Percentiles rank a stretch among this genome's conserved stretches.
Conservation (phyloP, 2,797 vertebrate species). For the Poliocrania exsul region DNA sequence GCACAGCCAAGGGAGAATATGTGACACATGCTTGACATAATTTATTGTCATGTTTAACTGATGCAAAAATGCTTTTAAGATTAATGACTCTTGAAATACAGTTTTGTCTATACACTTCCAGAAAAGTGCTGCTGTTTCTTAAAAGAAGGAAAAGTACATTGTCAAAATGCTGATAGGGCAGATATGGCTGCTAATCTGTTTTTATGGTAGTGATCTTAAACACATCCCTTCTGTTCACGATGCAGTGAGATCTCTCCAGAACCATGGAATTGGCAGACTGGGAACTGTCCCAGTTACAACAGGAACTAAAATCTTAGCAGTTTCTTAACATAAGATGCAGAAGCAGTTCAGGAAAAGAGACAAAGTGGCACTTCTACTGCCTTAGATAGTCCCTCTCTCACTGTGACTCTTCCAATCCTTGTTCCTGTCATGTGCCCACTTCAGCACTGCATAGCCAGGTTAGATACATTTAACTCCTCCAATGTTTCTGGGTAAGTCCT, state of each 20-base stretch:
- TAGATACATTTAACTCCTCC: background rate
- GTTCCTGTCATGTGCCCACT: background rate
- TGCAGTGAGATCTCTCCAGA: background rate
- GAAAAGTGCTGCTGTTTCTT: background rate
- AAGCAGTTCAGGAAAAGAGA: background rate
- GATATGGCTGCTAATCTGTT: background rate
- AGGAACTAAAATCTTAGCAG: background rate
- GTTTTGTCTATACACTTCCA: constrained; percentile 16
- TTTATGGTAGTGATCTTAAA: background rate
- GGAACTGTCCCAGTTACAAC: background rate
- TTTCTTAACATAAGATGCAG: background rate
- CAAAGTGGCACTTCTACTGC: background rate
- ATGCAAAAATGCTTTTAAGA: background rate
- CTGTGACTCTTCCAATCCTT: background rate
- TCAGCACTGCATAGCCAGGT: background rate
- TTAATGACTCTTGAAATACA: constrained; percentile 55
- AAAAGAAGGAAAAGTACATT: background rate
- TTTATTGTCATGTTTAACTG: background rate
- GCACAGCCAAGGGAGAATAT: background rate
- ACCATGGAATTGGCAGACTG: background rate
- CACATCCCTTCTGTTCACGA: background rate
- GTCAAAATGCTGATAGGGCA: background rate
- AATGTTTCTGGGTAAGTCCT: background rate
- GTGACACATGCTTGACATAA: background rate
- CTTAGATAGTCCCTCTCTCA: background rate